These are phyloP conservation scores for Oscheius sp. DNA, from an alignment of 2,888 invertebrate species.

Conservation along the genomic window DNA sequence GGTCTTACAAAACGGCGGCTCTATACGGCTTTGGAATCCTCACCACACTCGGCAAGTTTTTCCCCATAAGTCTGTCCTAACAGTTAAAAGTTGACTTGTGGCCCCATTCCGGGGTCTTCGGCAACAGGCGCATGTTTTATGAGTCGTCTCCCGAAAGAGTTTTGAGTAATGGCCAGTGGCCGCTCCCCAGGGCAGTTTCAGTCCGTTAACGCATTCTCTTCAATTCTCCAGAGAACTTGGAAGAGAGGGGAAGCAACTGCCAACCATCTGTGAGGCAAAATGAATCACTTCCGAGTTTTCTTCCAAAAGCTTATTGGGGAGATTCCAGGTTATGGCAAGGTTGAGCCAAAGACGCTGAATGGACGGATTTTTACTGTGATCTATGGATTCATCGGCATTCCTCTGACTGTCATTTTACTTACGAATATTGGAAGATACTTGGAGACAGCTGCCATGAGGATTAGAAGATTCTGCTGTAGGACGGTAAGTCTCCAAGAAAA, in stretches of 20 bases:
- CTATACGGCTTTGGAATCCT: slow-evolving; percentile 67
- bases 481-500: not conserved
- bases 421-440: slow-evolving; percentile 66
- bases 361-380: slow-evolving; percentile 66
- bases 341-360: slow-evolving; percentile 62
- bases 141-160: not conserved
- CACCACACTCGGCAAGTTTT: slow-evolving; percentile 64
- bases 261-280: too few relatives aligned
- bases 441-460: slow-evolving; percentile 51
- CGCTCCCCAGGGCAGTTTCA: too few relatives aligned
- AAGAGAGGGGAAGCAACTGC: too few relatives aligned
- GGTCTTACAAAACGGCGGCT: slow-evolving; percentile 64
- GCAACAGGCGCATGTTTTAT: not conserved
- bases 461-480: slow-evolving; percentile 29
- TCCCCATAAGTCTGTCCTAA: not conserved
- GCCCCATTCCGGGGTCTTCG: not conserved
- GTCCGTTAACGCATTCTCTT: slow-evolving; percentile 20
- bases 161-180: slow-evolving; percentile 3
- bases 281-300: not conserved
- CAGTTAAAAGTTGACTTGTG: not conserved
- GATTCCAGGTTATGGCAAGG: slow-evolving; percentile 68
- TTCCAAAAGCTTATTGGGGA: not conserved
- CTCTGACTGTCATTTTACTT: slow-evolving; percentile 65
- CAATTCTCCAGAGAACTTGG: slow-evolving; percentile 17
- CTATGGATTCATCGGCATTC: slow-evolving; percentile 67